Percentiles rank a stretch among this genome's conserved stretches.
Evolutionary conservation across 2,113 vertebrate species (phyloP).

Genomic region (Platysteira castanea): DNA sequence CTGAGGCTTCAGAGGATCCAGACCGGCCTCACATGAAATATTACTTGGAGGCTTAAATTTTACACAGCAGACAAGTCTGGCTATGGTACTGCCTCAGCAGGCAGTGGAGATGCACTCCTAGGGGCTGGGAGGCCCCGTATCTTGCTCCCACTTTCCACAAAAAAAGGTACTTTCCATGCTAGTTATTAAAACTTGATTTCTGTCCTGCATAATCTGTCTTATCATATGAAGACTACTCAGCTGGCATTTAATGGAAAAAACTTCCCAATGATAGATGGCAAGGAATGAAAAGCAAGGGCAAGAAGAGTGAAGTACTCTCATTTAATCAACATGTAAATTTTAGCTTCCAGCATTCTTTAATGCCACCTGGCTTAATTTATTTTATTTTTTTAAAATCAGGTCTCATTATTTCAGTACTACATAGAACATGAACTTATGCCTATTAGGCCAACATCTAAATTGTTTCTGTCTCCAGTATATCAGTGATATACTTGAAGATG

Average conservation of each 20-base stretch:
- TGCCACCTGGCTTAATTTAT: background rate
- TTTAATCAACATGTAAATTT: conserved; percentile 33
- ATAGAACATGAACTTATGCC: background rate
- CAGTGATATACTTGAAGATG: background rate
- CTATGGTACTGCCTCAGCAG: background rate
- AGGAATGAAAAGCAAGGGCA: conserved; percentile 9
- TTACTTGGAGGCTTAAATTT: background rate
- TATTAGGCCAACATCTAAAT: background rate
- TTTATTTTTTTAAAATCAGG: background rate
- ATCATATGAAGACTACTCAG: background rate
- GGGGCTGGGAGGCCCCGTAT: background rate
- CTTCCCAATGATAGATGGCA: background rate
- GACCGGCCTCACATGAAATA: background rate
- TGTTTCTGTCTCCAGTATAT: background rate
- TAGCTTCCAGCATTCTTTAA: background rate
- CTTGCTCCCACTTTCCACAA: background rate
- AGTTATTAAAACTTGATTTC: background rate
- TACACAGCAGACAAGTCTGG: background rate
- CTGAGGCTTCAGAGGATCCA: background rate
- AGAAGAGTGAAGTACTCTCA: background rate
- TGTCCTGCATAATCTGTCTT: background rate
- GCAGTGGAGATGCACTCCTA: background rate
- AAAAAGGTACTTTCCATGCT: background rate
- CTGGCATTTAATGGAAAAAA: background rate
- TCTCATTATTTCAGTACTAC: background rate